Evolutionary conservation across 2,797 vertebrate genomes (phyloP), one percentile per base, ranked within the genome.

Genomic region (Arremon aurantiirostris): DNA sequence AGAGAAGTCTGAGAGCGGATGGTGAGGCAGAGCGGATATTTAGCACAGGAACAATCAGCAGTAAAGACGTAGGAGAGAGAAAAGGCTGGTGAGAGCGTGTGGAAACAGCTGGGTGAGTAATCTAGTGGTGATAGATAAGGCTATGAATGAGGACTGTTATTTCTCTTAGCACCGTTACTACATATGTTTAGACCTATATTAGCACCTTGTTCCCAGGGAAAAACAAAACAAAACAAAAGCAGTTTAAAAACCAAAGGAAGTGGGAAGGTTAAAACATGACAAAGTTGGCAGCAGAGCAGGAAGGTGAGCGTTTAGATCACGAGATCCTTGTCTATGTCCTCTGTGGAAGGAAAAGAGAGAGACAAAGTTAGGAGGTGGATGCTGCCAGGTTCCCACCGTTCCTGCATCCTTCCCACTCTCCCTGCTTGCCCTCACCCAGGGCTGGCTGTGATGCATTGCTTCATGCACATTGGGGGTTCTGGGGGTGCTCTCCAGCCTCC

Each of bases 261-360:
- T 86, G 81, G 95, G 96, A 94, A 95, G 88, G 95, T 94, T 90
- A 90, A 97, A 97, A 97, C 98, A 97, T 94, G 86, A 97, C 97
- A 97, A 97, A 96, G 97, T 95, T 97, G 94, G 96, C 97, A 95
- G 96, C 93, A 93, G 80, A 37, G 95, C 39, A 90, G 76, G 96
- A 96, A 91, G 90, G 75, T 3, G 47, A 75, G 81, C 71, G 23
- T 97, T 99, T 98, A 99, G 98, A 99, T 98, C 97, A 99, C 98
- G 20, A 99, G 98, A 95, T 99, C 99, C 96, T 99, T 98, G 98
- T 99, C 98, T 84, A 99, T 97, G 41, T 99, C 99, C 99, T 99
- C 99, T 99, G 99, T 92, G 98, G 97, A 98, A 97, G 82, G 98
- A 97, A 95, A 96, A 94, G 94, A 97, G 42, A 76, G 42, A 76